Evolutionary conservation across 1,140 invertebrate species (phyloP), one percentile per base, ranked within the genome.

Genomic region (Yoshiicerus persimilis): DNA sequence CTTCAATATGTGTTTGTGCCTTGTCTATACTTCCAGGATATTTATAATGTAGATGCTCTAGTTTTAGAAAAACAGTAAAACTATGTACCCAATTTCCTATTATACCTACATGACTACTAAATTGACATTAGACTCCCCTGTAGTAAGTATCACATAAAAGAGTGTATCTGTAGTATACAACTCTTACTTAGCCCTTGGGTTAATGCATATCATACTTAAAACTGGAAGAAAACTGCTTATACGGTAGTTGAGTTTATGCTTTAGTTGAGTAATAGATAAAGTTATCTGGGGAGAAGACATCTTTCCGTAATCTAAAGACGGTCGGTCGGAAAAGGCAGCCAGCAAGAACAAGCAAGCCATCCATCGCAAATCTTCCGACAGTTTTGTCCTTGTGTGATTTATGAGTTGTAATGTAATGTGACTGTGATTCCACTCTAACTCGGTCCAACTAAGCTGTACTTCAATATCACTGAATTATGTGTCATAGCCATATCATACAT

Each of bases 301-400:
- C 11, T 75, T 32, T 30, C 66, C 11, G 23, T 47, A 84, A 38
- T 30, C 66, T 66, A 47, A 84, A 16, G 25, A 30, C 9, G 23
- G 16, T 84, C 39, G 38, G 23, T 16, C n/a, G 38, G 27, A 84
- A 84, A 84, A 84, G 83, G 27, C 39, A 38, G 23, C 83, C 39
- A 16, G 75, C 75, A 80, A 80, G 75, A 80, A 36, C 75, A 80
- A 80, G 75, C 75, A 80, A 80, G 75, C 32, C 75, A 80, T 80
- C 83, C 83, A 56, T 47, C 83, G 38, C 41, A 84, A 84, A 84
- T 84, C 38, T 84, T 84, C 38, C 83, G 83, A 84, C 83, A 84
- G 83, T 84, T 84, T 84, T 84, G 83, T 47, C 83, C 83, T 47
- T 47, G 38, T 84, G 39, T 84, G 83, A 84, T 84, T 84, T 84